These are phyloP conservation scores for Chiloscyllium plagiosum DNA, from an alignment of 2,113 vertebrate species.

Conservation along the genomic window DNA sequence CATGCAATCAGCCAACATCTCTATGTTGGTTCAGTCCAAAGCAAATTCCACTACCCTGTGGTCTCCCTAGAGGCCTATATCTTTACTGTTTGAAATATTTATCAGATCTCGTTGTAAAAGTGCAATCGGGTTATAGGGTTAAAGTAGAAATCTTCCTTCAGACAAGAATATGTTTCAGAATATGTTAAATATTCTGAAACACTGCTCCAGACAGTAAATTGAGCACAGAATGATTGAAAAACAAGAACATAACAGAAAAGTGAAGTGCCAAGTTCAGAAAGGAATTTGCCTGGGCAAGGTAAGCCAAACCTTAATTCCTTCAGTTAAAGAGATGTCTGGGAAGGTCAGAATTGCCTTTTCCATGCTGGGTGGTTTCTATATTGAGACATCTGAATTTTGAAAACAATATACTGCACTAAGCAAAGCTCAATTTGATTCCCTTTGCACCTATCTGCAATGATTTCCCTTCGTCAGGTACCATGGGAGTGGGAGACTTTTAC, in stretches of 20 bases:
- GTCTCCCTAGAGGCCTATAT: neutral
- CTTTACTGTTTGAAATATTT: neutral
- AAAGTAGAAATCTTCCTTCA: neutral
- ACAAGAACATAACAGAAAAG: conserved; percentile 7
- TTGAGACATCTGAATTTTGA: neutral
- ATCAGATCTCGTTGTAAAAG: neutral
- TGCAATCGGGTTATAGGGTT: neutral
- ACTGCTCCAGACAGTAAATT: neutral
- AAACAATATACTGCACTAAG: neutral
- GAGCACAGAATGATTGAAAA: neutral
- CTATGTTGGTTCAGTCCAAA: neutral
- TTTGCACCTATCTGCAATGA: neutral
- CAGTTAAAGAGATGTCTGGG: neutral
- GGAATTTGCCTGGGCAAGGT: conserved; percentile 11
- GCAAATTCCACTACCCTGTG: neutral
- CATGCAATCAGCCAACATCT: neutral
- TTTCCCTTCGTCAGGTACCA: neutral
- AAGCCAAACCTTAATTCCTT: conserved; percentile 1
- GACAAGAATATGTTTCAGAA: neutral
- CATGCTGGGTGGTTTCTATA: neutral
- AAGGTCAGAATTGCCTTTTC: conserved; percentile 1
- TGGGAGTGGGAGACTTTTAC: neutral
- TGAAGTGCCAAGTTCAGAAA: neutral
- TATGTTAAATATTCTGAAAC: neutral
- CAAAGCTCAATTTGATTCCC: neutral